A percentile compares a stretch with the other conserved stretches of the same genome.
These are phyloP conservation scores for Bubo bubo DNA, from an alignment of 2,113 vertebrate genomes.

Conservation along the genomic window DNA sequence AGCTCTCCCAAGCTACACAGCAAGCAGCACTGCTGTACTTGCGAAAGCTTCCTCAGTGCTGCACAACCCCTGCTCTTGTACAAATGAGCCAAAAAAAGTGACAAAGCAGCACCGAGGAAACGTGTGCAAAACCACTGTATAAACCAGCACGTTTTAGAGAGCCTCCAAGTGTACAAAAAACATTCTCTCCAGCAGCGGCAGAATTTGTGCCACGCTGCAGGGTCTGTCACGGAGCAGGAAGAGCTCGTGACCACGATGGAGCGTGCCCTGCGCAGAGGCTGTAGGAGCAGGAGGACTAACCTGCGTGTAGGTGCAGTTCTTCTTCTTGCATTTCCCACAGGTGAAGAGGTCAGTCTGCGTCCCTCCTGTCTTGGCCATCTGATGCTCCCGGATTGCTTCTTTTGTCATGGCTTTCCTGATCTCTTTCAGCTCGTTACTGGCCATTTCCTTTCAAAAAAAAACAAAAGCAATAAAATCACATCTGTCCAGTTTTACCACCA, in stretches of 20 bases:
- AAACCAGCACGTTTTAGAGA: not conserved
- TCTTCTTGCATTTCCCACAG: slow-evolving; percentile 91
- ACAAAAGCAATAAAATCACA: not conserved
- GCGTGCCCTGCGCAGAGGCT: not conserved
- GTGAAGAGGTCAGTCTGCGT: slow-evolving; percentile 93
- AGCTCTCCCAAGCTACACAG: not conserved
- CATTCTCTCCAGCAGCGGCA: not conserved
- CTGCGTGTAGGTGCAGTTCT: slow-evolving; percentile 96
- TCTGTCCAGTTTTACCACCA: not conserved
- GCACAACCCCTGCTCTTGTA: not conserved
- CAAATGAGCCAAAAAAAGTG: not conserved
- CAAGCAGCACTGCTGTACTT: not conserved
- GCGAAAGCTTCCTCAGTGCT: not conserved
- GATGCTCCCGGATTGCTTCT: slow-evolving; percentile 94
- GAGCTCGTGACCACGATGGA: rapidly evolving
- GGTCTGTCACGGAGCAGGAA: rapidly evolving
- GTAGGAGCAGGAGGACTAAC: slow-evolving; percentile 53
- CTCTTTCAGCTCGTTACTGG: slow-evolving; percentile 94
- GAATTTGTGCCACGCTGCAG: not conserved
- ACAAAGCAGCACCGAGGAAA: not conserved
- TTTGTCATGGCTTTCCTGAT: slow-evolving; percentile 94
- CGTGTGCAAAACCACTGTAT: rapidly evolving
- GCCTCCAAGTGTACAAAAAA: rapidly evolving
- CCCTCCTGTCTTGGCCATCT: slow-evolving; percentile 92
- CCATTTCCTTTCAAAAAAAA: slow-evolving; percentile 87